These are phyloP conservation scores for Luperina nickerlii DNA, from an alignment of 2,888 invertebrate genomes.

Conservation along the genomic window DNA sequence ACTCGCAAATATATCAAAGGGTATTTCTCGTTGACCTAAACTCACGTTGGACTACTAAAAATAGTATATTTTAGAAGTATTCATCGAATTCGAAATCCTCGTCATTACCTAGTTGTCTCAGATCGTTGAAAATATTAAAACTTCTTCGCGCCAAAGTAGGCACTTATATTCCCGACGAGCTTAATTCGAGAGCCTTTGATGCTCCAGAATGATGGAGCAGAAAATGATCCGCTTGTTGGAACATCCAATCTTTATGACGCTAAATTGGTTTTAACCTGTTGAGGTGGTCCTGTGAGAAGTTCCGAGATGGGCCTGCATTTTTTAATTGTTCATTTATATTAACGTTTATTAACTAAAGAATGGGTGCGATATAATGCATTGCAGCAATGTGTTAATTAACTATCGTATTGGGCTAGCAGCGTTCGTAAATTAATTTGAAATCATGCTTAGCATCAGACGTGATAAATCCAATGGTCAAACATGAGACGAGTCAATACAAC, in stretches of 20 bases:
- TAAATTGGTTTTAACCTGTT: conserved; percentile 76
- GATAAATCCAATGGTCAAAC: background rate
- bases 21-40: background rate
- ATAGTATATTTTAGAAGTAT: background rate
- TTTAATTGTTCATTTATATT: background rate
- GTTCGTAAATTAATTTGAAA: background rate
- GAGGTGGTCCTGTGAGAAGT: conserved; percentile 60
- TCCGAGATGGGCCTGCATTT: background rate
- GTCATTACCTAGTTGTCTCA: conserved; percentile 34
- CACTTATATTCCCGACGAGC: conserved; percentile 72
- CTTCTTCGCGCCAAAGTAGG: conserved; percentile 67
- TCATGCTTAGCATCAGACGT: background rate
- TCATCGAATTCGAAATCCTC: conserved; percentile 23
- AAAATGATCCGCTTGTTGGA: conserved; percentile 76
- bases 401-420: background rate
- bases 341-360: background rate
- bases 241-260: conserved; percentile 72
- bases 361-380: background rate
- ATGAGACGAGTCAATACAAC: background rate
- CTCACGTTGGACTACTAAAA: background rate
- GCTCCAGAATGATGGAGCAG: conserved; percentile 75
- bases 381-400: background rate
- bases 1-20: background rate
- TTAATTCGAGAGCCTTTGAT: conserved; percentile 80
- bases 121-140: conserved; percentile 65